Evolutionary conservation across 2,797 vertebrate genomes (phyloP), one percentile per base, ranked within the genome.

Genomic region (Gymnopithys bicolor): DNA sequence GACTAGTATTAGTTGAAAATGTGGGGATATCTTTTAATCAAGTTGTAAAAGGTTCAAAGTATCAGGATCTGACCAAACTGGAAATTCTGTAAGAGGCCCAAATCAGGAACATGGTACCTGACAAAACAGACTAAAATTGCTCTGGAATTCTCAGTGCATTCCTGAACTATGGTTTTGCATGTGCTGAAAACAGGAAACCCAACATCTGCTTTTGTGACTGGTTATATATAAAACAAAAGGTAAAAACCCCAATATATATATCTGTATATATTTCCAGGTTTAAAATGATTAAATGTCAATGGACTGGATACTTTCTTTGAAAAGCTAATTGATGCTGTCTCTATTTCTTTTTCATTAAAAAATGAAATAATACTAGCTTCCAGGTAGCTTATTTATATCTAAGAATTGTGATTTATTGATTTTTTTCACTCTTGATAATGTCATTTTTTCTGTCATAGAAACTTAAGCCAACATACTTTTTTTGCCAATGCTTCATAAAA

Each of bases 341-440:
- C 4, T 62, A 2, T 30, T 30, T 66, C 19, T 53, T 53, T 35
- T 12, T 6, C 0, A 12, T 17, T 9, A 51, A 48, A 67, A 62
- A 37, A 63, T 32, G 51, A 35, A 63, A 33, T 10, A 23, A 7
- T 58, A 5, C 4, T 55, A 59, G 7, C 5, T 85, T 93, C 43
- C 18, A 79, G 10, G 22, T 35, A 11, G 14, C 68, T 39, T 78
- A 43, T 32, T 43, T 30, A 27, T 22, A 3, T 67, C 33, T 56
- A 60, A 67, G 24, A 64, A 49, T 9, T 82, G 2, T 22, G 13
- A 33, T 35, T 46, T 70, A 33, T 59, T 81, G 8, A 25, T 49
- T 45, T 19, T 19, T 19, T 27, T 5, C 1, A 5, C 19, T 10
- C 2, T 35, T 1, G 2, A 4, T 63, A 77, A 48, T 32, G 8